Conservation (phyloP, 2,113 vertebrate genomes). For the Columba janthina region DNA sequence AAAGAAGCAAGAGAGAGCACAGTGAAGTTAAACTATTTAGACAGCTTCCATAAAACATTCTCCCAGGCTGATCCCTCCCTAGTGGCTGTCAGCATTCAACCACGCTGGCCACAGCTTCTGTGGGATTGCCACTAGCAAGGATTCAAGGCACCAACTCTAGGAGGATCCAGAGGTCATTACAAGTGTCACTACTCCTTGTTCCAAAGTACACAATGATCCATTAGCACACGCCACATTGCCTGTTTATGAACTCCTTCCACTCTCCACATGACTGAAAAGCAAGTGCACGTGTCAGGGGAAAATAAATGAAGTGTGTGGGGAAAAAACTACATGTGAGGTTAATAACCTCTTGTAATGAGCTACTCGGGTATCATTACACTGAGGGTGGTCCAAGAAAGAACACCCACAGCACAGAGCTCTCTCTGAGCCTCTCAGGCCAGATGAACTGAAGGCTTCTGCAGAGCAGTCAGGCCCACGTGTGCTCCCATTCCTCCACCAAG, state of each 20-base stretch:
- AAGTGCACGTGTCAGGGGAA: neutral
- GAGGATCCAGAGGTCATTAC: neutral
- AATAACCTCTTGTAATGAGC: neutral
- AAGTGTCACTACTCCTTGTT: neutral
- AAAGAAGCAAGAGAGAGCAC: neutral
- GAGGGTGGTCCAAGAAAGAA: neutral
- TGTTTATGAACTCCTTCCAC: neutral
- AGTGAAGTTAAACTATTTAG: neutral
- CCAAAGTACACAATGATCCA: neutral
- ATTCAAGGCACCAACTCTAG: neutral
- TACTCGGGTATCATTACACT: fast-evolving
- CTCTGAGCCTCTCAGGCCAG: neutral
- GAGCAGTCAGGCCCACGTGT: fast-evolving
- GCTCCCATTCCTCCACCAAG: neutral
- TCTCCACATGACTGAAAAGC: neutral
- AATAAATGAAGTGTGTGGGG: neutral
- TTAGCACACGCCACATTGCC: fast-evolving
- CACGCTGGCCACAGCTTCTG: neutral
- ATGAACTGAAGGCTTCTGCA: neutral
- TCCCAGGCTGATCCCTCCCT: neutral
- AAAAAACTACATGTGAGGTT: neutral
- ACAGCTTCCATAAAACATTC: neutral
- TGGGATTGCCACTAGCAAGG: neutral
- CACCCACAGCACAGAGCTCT: neutral
- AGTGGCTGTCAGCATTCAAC: neutral